Percentiles rank a stretch among this genome's conserved stretches.
Evolutionary conservation across 1,140 invertebrate species (phyloP).

Genomic region (Hycleus phaleratus): DNA sequence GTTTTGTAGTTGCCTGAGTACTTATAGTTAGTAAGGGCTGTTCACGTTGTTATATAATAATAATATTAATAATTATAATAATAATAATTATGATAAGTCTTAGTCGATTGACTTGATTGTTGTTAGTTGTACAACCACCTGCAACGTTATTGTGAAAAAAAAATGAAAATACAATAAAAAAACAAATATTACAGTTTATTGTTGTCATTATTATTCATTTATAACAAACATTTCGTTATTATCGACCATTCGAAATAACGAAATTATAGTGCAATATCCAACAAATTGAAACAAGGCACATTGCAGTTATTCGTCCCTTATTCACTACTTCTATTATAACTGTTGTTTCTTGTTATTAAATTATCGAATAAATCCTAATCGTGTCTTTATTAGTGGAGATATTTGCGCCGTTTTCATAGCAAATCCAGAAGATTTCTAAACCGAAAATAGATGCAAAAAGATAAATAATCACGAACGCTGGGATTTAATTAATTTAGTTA

Average conservation of each 20-base stretch:
- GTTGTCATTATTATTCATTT: not conserved
- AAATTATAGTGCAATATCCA: not conserved
- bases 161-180: slow-evolving; percentile 28
- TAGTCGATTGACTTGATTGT: slow-evolving; percentile 35
- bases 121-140: slow-evolving; percentile 36
- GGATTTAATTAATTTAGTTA: no score
- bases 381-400: no score
- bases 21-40: slow-evolving; percentile 41
- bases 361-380: no score
- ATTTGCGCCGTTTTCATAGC: not conserved
- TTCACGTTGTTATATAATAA: slow-evolving; percentile 44
- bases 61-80: slow-evolving; percentile 29
- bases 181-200: slow-evolving; percentile 31
- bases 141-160: slow-evolving; percentile 37
- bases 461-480: no score
- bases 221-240: not conserved
- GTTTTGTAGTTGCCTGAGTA: slow-evolving; percentile 40
- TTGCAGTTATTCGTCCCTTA: no score
- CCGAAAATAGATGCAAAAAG: no score
- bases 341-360: no score
- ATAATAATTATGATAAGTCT: slow-evolving; percentile 24
- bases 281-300: no score
- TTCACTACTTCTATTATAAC: no score
- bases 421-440: no score
- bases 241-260: not conserved